These are phyloP conservation scores for Nesometra sesokonis DNA, from an alignment of 35 echinoderm and acorn worm genomes.

Conservation along the genomic window DNA sequence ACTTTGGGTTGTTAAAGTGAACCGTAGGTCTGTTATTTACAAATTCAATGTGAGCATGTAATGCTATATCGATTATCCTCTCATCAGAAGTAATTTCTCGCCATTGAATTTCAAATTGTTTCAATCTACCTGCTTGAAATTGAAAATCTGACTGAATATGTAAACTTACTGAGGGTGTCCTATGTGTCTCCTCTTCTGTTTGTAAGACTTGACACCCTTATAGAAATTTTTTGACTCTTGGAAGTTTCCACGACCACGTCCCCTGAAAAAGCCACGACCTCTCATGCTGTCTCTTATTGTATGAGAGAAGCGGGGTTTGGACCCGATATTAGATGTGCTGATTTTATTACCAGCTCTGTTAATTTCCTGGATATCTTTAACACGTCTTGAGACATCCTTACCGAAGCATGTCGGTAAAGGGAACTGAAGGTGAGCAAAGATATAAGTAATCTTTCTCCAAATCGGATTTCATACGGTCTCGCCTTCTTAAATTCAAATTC, in stretches of 20 bases:
- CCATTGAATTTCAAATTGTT: background rate
- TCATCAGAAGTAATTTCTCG: conserved; percentile 29
- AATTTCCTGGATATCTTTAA: conserved; percentile 15
- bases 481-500: conserved; percentile 1
- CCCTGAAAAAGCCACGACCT: background rate
- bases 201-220: background rate
- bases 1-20: background rate
- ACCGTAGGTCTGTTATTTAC: background rate
- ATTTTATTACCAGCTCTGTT: conserved; percentile 4
- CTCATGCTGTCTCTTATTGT: background rate
- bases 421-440: conserved; percentile 3
- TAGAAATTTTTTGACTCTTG: background rate
- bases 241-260: background rate
- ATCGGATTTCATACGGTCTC: conserved; percentile 12
- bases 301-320: background rate
- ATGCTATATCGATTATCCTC: conserved; percentile 3
- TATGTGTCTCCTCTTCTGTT: conserved; percentile 5
- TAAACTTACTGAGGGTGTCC: background rate
- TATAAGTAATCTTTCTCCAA: conserved; percentile 10
- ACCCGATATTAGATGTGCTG: background rate
- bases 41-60: conserved; percentile 21
- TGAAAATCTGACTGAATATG: background rate
- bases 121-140: conserved; percentile 14
- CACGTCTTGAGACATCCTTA: conserved; percentile 14
- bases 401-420: conserved; percentile 22